Percentiles rank a stretch among this genome's conserved stretches.
These are phyloP conservation scores for Entomyzon cyanotis DNA, from an alignment of 2,113 vertebrate genomes.

Conservation along the genomic window DNA sequence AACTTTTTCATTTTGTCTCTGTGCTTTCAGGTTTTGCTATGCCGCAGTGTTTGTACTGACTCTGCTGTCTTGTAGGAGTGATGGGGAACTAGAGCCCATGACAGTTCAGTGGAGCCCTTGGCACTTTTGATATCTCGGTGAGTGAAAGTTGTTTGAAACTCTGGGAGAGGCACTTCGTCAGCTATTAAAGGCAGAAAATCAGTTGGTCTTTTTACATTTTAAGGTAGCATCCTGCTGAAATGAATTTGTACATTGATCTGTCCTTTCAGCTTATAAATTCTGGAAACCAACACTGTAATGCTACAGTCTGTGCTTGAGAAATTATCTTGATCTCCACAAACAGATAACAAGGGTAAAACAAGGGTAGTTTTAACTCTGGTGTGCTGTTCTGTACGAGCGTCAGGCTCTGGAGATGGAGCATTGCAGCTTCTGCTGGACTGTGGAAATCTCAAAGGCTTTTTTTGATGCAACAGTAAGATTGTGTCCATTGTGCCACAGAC, in stretches of 20 bases:
- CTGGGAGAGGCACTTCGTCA: background rate
- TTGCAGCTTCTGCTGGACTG: background rate
- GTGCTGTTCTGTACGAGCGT: background rate
- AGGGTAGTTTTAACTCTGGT: background rate
- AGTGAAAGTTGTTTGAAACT: conserved; percentile 46
- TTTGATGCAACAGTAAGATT: background rate
- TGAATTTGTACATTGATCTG: background rate
- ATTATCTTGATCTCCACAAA: background rate
- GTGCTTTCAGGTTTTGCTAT: conserved; percentile 50
- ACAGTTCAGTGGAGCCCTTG: conserved; percentile 29
- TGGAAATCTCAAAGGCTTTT: background rate
- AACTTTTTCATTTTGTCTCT: conserved; percentile 41
- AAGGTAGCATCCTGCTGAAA: background rate
- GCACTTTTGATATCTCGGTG: conserved; percentile 46
- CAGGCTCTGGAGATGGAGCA: background rate
- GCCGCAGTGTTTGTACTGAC: background rate
- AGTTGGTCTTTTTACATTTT: background rate
- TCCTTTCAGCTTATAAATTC: background rate
- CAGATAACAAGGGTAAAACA: background rate
- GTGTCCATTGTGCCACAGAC: background rate
- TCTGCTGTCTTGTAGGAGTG: conserved; percentile 46
- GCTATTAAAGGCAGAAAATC: background rate
- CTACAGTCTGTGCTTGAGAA: background rate
- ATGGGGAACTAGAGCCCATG: conserved; percentile 40
- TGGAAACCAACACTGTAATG: background rate